Base-by-base conservation (phyloP, 2,888 invertebrate species). In the Tineola bisselliella region DNA sequence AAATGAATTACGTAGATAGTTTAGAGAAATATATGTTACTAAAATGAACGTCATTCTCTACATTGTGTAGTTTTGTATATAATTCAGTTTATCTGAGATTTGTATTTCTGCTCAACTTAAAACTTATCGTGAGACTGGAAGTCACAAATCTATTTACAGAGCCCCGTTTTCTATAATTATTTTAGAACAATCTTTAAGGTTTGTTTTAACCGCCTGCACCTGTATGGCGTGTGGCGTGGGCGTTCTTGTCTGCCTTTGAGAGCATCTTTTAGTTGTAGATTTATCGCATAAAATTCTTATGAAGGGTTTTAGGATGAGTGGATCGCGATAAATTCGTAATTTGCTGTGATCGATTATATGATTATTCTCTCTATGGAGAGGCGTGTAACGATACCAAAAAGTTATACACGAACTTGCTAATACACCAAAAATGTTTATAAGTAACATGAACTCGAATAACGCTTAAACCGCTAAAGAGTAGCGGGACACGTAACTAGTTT, bases 81-180 rank as follows among this genome's bases (percentile, higher is more conserved):
- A 79, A 75, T 75, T 77, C 76, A 81, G 83, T 76, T 76, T 81
- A 81, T 84, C 73, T 84, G 84, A 84, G 81, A 75, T 77, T 77
- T 70, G 77, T 77, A 83, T 74, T 79, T 84, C 84, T 86, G 87
- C 86, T 87, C 87, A 86, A 86, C 79, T 82, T 80, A 76, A 79
- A 80, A 77, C 76, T 81, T 78, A 77, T 73, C 71, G 77, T 77
- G 79, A 77, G 79, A 80, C 79, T 81, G 79, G 79, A 70, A 67
- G 64, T 65, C 68, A 63, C 67, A 68, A 66, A 68, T 56, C 25
- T 56, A 56, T 56, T 56, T 19, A 19, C 18, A n/a, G 12, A 13
- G 33, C 58, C 19, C 19, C 5, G 54, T 58, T 58, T 33, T 33
- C 58, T 58, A 56, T 19, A 56, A 11, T 56, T 56, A 8, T 18